Base-by-base conservation (phyloP, 2,797 vertebrate genomes). In the Adelosebastes latens region DNA sequence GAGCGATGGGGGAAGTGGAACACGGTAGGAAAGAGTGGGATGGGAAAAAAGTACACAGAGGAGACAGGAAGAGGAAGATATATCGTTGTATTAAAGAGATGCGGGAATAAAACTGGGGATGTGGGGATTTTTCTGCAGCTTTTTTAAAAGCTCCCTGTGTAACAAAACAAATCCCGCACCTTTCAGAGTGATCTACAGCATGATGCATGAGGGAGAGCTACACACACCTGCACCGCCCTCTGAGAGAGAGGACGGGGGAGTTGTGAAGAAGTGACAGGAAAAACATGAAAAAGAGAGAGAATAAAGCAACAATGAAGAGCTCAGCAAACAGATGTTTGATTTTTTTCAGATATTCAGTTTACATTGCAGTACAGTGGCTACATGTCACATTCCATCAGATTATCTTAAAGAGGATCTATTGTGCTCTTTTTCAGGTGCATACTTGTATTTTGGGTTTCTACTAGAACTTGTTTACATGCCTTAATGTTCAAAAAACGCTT, bases 111-210 rank as follows among this genome's bases (percentile, higher is more conserved):
- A 75, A 81, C 29, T n/a, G 72, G 32, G 78, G 68, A 58, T 80
- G 81, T 89, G 72, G 32, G 78, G 68, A 58, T 80, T 83, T 89
- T 79, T 86, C 66, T 80, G 62, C 29, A 18, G 49, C 46, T 80
- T 82, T 82, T 90, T 88, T 78, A 87, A 89, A 89, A 75, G 77
- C 80, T 86, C 79, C 36, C 64, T 36, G 67, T 72, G 61, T 81
- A 79, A 61, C 55, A 75, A 83, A 88, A 83, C 79, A 91, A 93
- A 92, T 89, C 84, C 88, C 2, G 9, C 2, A 5, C 49, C 62
- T 80, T 83, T 82, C 74, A 75, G 65, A 87, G 71, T 76, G 73
- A 85, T 74, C 60, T 68, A 73, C 39, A 18, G 36, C 52, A 9
- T 76, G 79, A 89, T 86, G 76, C 81, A 85, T 72, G 63, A 72